A percentile compares a stretch with the other conserved stretches of the same genome.
Evolutionary conservation across 2,113 vertebrate genomes (phyloP).

Genomic region (Amphiprion ocellaris): DNA sequence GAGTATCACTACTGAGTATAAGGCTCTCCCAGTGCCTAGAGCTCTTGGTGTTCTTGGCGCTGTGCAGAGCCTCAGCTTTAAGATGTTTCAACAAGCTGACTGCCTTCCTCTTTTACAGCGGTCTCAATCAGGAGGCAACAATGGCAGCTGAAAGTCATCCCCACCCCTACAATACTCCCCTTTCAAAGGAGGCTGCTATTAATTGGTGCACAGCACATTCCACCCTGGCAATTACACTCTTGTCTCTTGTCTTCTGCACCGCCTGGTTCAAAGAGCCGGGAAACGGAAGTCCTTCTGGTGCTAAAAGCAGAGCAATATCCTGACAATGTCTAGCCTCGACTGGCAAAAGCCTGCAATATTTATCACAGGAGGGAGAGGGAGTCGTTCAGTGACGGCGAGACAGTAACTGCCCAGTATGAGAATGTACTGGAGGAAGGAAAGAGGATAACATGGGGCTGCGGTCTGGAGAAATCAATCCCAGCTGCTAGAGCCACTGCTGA

Average conservation of each 20-base stretch:
- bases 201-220: slow-evolving; percentile 73
- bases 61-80: slow-evolving; percentile 48
- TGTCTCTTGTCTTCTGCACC: slow-evolving; percentile 64
- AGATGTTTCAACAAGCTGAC: slow-evolving; percentile 56
- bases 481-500: slow-evolving; percentile 56
- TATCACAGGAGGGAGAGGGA: slow-evolving; percentile 70
- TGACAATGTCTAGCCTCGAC: slow-evolving; percentile 73
- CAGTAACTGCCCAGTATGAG: slow-evolving; percentile 59
- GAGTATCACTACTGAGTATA: slow-evolving; percentile 6
- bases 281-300: slow-evolving; percentile 74
- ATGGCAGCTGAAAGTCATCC: slow-evolving; percentile 69
- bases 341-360: slow-evolving; percentile 77
- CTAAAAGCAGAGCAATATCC: slow-evolving; percentile 83
- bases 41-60: slow-evolving; percentile 43
- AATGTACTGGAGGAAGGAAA: slow-evolving; percentile 30
- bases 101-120: slow-evolving; percentile 58
- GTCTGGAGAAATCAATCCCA: slow-evolving; percentile 64
- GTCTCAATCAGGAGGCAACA: slow-evolving; percentile 68
- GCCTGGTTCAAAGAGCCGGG: slow-evolving; percentile 65
- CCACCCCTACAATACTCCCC: slow-evolving; percentile 64
- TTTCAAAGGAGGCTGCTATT: slow-evolving; percentile 70
- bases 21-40: slow-evolving; percentile 24
- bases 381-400: slow-evolving; percentile 52
- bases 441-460: slow-evolving; percentile 29
- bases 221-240: slow-evolving; percentile 75